Evolutionary conservation across 92 coral and sea anemone genomes (phyloP), one percentile per base, ranked within the genome.

Genomic region (Porites rus): DNA sequence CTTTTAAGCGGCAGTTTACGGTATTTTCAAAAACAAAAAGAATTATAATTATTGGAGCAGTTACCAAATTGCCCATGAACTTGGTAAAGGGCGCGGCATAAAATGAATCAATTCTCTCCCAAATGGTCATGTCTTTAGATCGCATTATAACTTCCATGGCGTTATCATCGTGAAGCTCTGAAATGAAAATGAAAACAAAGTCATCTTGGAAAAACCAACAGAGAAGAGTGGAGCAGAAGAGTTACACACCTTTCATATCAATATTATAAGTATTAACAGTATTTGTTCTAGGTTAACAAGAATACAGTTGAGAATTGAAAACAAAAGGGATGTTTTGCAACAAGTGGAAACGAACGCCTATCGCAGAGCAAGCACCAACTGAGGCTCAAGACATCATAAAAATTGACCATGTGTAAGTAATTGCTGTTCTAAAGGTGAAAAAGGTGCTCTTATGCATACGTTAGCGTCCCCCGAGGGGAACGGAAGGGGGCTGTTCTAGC

Each of bases 31-130:
- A 3, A 8, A 8, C 10, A 20, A 22, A 4, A 25, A 22, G 14
- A 56, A 78, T 54, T 54, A 54, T 9, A 54, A 54, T 56, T 56
- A 6, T 2, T 20, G 43, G 62, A 82, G 46, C 46, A 84, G 95
- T 90, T 84, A 96, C 99, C 86, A 96, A 94, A 80, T 95, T 96
- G 68, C 96, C 93, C 74, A 95, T 94, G 69, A 95, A 96, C 85
- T 96, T 96, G 68, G 97, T 95, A 43, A 94, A 95, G 2, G 99
- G 99, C 5, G 98, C 98, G 7, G 95, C 92, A 75, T 96, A 96
- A 79, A 96, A 96, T 4, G 95, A 73, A 2, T 89, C 51, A 31
- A 96, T 76, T 52, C 99, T 84, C 46, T 92, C 81, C 69, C 81
- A 93, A 80, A 65, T 77, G 16, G 92, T 88, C 24, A 93, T 85